phyloP scores from a whole-genome alignment of 2,888 invertebrate species.

The Leptothorax acervorum region DNA sequence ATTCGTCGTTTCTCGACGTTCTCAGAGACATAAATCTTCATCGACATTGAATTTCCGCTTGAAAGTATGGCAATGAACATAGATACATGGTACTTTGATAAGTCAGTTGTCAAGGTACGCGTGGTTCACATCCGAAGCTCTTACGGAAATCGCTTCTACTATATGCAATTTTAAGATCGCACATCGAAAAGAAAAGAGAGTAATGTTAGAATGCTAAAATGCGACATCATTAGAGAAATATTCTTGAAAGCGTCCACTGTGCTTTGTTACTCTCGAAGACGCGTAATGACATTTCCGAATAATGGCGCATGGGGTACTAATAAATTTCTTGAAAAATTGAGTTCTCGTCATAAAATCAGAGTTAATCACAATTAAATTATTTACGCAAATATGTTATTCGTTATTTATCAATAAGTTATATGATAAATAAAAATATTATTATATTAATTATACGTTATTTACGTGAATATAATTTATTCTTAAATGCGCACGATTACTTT shows the following conservation, averaged over 20 bases:
- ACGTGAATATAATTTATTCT: background rate
- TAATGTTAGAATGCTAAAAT: background rate
- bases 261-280: background rate
- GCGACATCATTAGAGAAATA: conserved; percentile 2
- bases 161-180: conserved; percentile 26
- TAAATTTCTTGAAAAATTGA: background rate
- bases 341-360: background rate
- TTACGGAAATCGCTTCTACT: conserved; percentile 19
- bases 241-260: background rate
- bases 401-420: background rate
- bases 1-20: background rate
- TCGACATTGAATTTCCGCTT: conserved; percentile 19
- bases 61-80: background rate
- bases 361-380: background rate
- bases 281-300: conserved; percentile 5
- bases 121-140: background rate
- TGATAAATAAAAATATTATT: background rate
- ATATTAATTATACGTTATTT: background rate
- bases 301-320: background rate
- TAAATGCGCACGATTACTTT: background rate
- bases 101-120: conserved; percentile 20
- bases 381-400: background rate
- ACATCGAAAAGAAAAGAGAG: conserved; percentile 5
- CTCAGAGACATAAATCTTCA: conserved; percentile 16
- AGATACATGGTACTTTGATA: background rate